phyloP scores from a whole-genome alignment of 2,888 invertebrate species.

The Drosophila atroscutellata region DNA sequence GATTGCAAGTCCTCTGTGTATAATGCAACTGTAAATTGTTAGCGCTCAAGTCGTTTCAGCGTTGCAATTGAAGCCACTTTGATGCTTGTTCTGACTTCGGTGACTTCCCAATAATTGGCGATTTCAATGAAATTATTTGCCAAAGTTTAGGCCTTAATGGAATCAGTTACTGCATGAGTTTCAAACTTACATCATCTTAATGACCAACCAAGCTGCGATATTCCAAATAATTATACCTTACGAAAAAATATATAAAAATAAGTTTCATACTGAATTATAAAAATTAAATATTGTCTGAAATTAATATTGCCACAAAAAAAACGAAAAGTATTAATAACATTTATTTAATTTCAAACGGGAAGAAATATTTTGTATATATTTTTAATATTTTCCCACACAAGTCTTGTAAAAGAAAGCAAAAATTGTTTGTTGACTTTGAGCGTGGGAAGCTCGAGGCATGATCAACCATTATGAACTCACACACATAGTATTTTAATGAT shows the following conservation, averaged over 20 bases:
- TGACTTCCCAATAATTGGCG: constrained; percentile 61
- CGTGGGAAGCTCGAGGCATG: constrained; percentile 11
- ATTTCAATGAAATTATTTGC: constrained; percentile 39
- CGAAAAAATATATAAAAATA: not conserved
- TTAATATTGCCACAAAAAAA: not conserved
- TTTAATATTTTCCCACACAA: not conserved
- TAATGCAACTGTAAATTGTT: constrained; percentile 72
- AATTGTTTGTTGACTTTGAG: not conserved
- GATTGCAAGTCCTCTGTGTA: constrained; percentile 41
- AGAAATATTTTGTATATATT: not conserved
- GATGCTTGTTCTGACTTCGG: constrained; percentile 69
- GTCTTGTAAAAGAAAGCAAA: not conserved
- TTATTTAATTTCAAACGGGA: not conserved
- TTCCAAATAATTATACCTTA: not conserved
- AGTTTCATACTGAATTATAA: not conserved
- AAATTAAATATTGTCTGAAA: not conserved
- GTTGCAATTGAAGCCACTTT: constrained; percentile 67
- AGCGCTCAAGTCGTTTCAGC: constrained; percentile 58
- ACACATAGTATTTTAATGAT: constrained; percentile 9
- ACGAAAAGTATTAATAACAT: not conserved
- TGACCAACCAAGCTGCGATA: not conserved
- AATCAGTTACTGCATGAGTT: constrained; percentile 23
- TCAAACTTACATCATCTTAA: not conserved
- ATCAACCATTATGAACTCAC: constrained; percentile 6
- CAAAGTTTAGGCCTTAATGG: constrained; percentile 29